Evolutionary conservation across 30 jellyfish, hydroid and myxozoan species (phyloP), one percentile per base, ranked within the genome.

Genomic region (Pelagia noctiluca): DNA sequence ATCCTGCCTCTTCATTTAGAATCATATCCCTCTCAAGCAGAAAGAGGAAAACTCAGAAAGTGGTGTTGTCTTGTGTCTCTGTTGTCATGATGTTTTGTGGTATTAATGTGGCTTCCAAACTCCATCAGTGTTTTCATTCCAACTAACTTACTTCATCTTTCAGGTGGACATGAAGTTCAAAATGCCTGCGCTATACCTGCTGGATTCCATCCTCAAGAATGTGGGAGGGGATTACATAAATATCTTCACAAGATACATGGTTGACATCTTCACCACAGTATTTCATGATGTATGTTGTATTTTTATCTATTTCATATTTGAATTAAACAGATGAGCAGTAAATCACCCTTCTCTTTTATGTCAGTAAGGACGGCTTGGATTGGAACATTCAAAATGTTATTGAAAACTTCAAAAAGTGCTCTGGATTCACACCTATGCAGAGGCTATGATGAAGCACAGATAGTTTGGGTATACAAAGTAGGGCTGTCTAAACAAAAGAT

Each of bases 121-220:
- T 21, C 30, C 8, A 5, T 67, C 16, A 10, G 10, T 19, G 0
- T 8, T 67, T 29, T 1, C 31, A 48, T 0, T 57, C 33, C 60
- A 21, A 26, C 31, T 46, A n/a, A 22, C 7, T 2, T n/a, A 1
- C 31, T 47, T 25, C 0, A 67, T 8, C 50, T 49, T 67, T 34
- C 42, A 94, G 99, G 95, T 75, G 22, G 79, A 35, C 64, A 67
- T 78, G 3, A 88, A 82, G 30, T 50, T 50, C 48, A 89, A 89
- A 67, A 73, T 94, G 91, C 97, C 97, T 34, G 66, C 96, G 24
- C 93, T 94, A 34, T 94, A 94, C 47, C 92, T 94, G 22, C 83
- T 94, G 64, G 99, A 94, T 85, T 94, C 99, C n/a, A 94, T 94
- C 13, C 38, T 94, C 75, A 94, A 89, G 71, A 94, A 94, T 60